Evolutionary conservation across 2,888 invertebrate genomes (phyloP).

Genomic region (Drosophila pseudotalamancana): DNA sequence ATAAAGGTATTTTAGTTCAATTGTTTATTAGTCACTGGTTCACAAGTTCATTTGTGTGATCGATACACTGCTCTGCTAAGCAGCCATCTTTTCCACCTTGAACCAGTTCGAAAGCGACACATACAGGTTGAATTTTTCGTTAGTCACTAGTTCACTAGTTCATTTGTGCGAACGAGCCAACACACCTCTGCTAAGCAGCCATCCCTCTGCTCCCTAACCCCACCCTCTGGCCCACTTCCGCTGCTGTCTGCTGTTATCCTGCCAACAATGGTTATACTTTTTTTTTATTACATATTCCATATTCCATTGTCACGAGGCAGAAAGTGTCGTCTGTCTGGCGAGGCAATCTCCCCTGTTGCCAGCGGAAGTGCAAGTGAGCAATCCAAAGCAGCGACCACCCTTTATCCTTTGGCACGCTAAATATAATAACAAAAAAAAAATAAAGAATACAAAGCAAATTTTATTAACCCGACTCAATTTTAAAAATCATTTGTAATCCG

Average conservation of each 20-base stretch:
- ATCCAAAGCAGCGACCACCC: conserved; percentile 35
- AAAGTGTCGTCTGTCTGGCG: conserved; percentile 47
- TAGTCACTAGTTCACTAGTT: too few species aligned
- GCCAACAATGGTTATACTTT: conserved; percentile 30
- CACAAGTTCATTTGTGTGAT: too few species aligned
- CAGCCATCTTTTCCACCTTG: too few species aligned
- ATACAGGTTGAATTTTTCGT: too few species aligned
- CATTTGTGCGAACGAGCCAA: too few species aligned
- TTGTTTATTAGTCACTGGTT: too few species aligned
- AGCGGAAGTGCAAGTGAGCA: conserved; percentile 67
- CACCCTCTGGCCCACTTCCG: conserved; percentile 7
- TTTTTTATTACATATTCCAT: conserved; percentile 55
- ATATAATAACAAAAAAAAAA: background rate
- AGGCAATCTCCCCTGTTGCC: conserved; percentile 35
- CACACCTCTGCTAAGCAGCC: too few species aligned
- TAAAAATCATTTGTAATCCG: conserved; percentile 60
- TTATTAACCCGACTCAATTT: conserved; percentile 39
- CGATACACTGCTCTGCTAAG: too few species aligned
- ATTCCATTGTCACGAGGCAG: conserved; percentile 60
- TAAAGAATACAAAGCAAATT: conserved; percentile 43
- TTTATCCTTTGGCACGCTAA: background rate
- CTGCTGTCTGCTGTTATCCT: conserved; percentile 9
- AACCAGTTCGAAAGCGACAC: too few species aligned
- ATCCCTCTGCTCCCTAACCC: background rate
- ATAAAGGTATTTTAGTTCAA: too few species aligned